phyloP scores from a whole-genome alignment of 1,140 invertebrate genomes.

The Monochamus saltuarius region DNA sequence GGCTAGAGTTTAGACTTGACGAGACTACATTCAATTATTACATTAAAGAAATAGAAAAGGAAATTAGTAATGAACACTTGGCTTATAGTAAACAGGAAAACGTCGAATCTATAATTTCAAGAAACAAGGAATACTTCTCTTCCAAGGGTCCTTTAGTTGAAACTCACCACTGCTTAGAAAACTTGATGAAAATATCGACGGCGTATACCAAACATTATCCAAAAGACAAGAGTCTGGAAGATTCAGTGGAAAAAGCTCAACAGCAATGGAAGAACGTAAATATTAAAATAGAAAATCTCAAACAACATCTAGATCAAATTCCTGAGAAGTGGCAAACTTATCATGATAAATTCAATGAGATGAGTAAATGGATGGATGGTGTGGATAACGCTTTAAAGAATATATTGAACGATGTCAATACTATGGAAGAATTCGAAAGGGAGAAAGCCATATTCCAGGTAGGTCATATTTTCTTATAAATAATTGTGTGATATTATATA shows the following conservation, averaged over 20 bases:
- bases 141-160: slow-evolving; percentile 68
- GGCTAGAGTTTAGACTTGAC: slow-evolving; percentile 85
- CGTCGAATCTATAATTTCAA: slow-evolving; percentile 71
- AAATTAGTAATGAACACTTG: slow-evolving; percentile 82
- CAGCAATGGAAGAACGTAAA: slow-evolving; percentile 73
- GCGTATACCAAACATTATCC: slow-evolving; percentile 66
- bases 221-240: slow-evolving; percentile 63
- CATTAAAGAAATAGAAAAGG: slow-evolving; percentile 86
- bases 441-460: slow-evolving; percentile 89
- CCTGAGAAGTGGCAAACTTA: slow-evolving; percentile 89
- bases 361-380: slow-evolving; percentile 88
- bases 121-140: slow-evolving; percentile 76
- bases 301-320: slow-evolving; percentile 78
- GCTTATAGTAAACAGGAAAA: slow-evolving; percentile 84
- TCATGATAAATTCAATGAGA: slow-evolving; percentile 76
- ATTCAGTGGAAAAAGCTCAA: slow-evolving; percentile 67
- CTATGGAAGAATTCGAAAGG: slow-evolving; percentile 84
- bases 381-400: slow-evolving; percentile 81
- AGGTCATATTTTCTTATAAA: slow-evolving; percentile 39
- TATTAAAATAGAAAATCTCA: slow-evolving; percentile 69
- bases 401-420: slow-evolving; percentile 80
- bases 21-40: slow-evolving; percentile 83
- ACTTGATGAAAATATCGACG: slow-evolving; percentile 69
- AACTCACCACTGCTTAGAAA: slow-evolving; percentile 72
- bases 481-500: neutral